phyloP scores from a whole-genome alignment of 2,888 invertebrate genomes.

The Sympetrum striolatum region DNA sequence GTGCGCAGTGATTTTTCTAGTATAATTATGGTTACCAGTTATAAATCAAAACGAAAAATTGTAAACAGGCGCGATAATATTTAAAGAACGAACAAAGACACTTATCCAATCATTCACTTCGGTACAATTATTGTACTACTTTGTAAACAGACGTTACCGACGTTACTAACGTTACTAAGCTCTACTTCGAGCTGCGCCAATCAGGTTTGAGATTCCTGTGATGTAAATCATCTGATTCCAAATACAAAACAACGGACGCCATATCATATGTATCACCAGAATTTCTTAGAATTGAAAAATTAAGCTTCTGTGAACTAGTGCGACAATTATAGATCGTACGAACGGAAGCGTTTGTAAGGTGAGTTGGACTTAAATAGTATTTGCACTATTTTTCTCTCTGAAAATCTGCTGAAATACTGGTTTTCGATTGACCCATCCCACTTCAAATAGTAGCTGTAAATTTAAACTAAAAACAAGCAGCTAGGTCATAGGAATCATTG shows the following conservation, averaged over 20 bases:
- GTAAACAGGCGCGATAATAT: background rate
- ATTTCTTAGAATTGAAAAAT: background rate
- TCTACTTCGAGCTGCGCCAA: background rate
- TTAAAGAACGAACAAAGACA: background rate
- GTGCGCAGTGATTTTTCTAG: background rate
- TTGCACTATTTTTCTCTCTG: background rate
- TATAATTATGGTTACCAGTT: background rate
- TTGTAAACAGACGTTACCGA: background rate
- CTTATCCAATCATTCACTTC: background rate
- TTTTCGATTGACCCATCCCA: constrained; percentile 1
- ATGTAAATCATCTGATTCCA: background rate
- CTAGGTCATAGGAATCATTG: background rate
- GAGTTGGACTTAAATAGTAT: background rate
- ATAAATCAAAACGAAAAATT: background rate
- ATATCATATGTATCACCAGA: constrained; percentile 8
- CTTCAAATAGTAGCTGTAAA: background rate
- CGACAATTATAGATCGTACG: background rate
- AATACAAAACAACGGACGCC: constrained; percentile 23
- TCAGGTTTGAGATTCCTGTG: background rate
- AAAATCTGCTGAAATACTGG: background rate
- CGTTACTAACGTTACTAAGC: too few species aligned
- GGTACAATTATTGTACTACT: background rate
- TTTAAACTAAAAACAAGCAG: background rate
- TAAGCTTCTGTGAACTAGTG: background rate
- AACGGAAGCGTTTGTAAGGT: background rate